Percentiles rank a stretch among this genome's conserved stretches.
phyloP scores from a whole-genome alignment of 1,140 invertebrate genomes.

The Latrodectus geometricus region DNA sequence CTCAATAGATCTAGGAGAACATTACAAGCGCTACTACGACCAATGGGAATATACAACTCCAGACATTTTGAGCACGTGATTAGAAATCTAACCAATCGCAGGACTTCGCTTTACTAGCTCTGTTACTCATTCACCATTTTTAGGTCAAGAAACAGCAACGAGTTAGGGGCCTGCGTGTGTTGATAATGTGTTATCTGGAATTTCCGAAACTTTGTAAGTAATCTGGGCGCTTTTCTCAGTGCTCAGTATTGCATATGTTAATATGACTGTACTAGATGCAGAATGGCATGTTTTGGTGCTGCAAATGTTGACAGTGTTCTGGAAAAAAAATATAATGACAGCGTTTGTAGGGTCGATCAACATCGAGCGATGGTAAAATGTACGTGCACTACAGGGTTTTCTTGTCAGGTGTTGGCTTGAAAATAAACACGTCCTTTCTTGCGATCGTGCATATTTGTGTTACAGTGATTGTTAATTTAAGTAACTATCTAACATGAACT shows the following conservation, averaged over 20 bases:
- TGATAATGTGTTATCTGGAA: conserved; percentile 33
- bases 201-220: conserved; percentile 38
- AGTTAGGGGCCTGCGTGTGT: conserved; percentile 40
- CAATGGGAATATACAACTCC: conserved; percentile 56
- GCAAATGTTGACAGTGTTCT: background rate
- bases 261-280: no score
- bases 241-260: background rate
- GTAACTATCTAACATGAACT: background rate
- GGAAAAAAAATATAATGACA: conserved; percentile 28
- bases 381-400: conserved; percentile 49
- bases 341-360: conserved; percentile 45
- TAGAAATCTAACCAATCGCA: conserved; percentile 38
- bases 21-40: conserved; percentile 56
- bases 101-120: conserved; percentile 33
- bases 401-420: conserved; percentile 49
- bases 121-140: conserved; percentile 63
- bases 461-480: background rate
- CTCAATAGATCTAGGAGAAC: conserved; percentile 56
- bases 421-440: conserved; percentile 56
- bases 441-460: background rate
- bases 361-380: conserved; percentile 40
- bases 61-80: conserved; percentile 58
- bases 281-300: background rate
- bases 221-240: conserved; percentile 2
- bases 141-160: conserved; percentile 59